Conservation (phyloP, 2,797 vertebrate genomes). For the Etheostoma perlongum region DNA sequence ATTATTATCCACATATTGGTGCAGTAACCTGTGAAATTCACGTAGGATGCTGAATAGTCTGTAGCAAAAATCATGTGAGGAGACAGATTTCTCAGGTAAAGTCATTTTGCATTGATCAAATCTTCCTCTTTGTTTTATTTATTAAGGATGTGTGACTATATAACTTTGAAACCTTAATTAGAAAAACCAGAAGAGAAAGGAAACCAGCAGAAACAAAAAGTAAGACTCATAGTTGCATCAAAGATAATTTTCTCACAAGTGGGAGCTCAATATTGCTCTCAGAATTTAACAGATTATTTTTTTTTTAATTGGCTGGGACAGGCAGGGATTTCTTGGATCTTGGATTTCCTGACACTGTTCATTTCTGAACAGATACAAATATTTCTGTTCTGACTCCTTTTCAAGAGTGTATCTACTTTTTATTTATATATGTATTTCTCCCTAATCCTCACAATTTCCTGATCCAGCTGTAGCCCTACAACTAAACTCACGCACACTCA, state of each 20-base stretch:
- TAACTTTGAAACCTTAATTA: slow-evolving; percentile 8
- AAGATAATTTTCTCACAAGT: not conserved
- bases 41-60: not conserved
- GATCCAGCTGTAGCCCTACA: not conserved
- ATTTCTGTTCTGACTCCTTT: slow-evolving; percentile 7
- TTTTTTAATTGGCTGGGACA: not conserved
- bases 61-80: not conserved
- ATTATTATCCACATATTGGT: not conserved
- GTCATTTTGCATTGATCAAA: slow-evolving; percentile 8
- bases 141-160: not conserved
- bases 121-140: slow-evolving; percentile 1
- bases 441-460: slow-evolving; percentile 1
- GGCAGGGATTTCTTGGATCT: slow-evolving; percentile 8
- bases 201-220: not conserved
- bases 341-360: slow-evolving; percentile 4
- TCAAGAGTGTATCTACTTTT: not conserved
- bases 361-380: slow-evolving; percentile 6
- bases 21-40: not conserved
- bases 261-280: not conserved
- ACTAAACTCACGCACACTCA: not conserved
- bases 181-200: not conserved
- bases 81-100: not conserved
- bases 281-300: not conserved
- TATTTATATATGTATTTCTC: slow-evolving; percentile 9
- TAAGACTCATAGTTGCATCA: not conserved